These are phyloP conservation scores for Chymomyza fuscimana DNA, from an alignment of 2,888 invertebrate genomes.

Conservation along the genomic window DNA sequence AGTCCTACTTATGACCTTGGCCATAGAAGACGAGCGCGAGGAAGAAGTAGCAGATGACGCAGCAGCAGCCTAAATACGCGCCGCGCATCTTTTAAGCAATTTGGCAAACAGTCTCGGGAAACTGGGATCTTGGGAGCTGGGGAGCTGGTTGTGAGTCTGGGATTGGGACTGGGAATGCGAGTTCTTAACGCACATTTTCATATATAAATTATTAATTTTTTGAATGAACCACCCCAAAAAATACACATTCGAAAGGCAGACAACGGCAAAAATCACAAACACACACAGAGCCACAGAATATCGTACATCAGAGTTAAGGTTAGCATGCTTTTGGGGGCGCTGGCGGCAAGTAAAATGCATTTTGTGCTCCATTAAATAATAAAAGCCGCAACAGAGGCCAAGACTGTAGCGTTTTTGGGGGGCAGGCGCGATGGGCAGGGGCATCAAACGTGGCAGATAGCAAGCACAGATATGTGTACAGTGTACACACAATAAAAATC, in stretches of 20 bases:
- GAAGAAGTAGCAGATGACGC: not conserved
- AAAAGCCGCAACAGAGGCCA: slow-evolving; percentile 71
- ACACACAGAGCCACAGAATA: slow-evolving; percentile 51
- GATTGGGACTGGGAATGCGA: not conserved
- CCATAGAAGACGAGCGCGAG: slow-evolving; percentile 28
- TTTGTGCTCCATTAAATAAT: slow-evolving; percentile 77
- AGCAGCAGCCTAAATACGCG: slow-evolving; percentile 50
- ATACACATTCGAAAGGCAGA: not conserved
- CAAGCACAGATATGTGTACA: slow-evolving; percentile 41
- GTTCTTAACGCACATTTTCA: slow-evolving; percentile 78
- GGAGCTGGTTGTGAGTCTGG: not conserved
- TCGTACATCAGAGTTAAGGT: slow-evolving; percentile 5
- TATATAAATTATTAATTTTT: slow-evolving; percentile 77
- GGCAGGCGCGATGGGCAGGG: not conserved
- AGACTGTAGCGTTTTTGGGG: slow-evolving; percentile 44
- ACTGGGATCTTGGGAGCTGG: not conserved
- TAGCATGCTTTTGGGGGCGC: slow-evolving; percentile 30
- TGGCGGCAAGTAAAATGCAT: slow-evolving; percentile 70
- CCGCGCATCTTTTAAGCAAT: slow-evolving; percentile 67
- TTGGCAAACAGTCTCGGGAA: slow-evolving; percentile 65
- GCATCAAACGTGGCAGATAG: slow-evolving; percentile 28
- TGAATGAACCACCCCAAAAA: slow-evolving; percentile 49
- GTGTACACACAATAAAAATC: slow-evolving; percentile 71
- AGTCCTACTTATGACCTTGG: slow-evolving; percentile 74
- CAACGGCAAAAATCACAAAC: slow-evolving; percentile 41